These are phyloP conservation scores for Meteorus cinctellus DNA, from an alignment of 2,888 invertebrate genomes.

Conservation along the genomic window DNA sequence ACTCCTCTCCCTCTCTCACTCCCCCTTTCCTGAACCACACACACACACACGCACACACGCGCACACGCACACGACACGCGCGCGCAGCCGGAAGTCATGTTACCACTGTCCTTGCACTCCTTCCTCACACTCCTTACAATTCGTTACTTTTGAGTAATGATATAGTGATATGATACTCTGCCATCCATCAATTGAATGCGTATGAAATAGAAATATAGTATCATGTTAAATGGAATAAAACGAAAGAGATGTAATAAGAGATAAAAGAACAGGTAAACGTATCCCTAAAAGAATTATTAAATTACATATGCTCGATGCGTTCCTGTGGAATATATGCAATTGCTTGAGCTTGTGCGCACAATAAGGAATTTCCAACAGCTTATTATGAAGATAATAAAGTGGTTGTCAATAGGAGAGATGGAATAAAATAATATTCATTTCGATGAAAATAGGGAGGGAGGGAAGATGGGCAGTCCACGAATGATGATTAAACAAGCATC, in stretches of 20 bases:
- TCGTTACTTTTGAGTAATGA: not conserved
- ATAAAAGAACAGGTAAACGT: slow-evolving; percentile 11
- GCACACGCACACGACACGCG: not conserved
- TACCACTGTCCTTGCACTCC: too few species aligned
- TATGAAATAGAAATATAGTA: not conserved
- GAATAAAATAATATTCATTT: slow-evolving; percentile 36
- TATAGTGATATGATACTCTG: slow-evolving; percentile 8
- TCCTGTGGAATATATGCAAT: slow-evolving; percentile 51
- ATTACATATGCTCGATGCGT: slow-evolving; percentile 35
- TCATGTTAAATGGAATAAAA: not conserved
- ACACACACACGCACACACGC: too few species aligned
- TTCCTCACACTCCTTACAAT: not conserved
- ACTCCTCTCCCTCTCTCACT: too few species aligned
- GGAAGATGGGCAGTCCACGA: not conserved
- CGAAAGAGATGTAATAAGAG: slow-evolving; percentile 1
- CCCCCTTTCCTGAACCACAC: too few species aligned
- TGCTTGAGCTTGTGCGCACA: slow-evolving; percentile 55
- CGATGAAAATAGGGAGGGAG: slow-evolving; percentile 5
- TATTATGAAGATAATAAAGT: slow-evolving; percentile 42
- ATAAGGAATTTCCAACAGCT: slow-evolving; percentile 45
- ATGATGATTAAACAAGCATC: slow-evolving; percentile 18
- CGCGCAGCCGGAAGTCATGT: slow-evolving; percentile 34
- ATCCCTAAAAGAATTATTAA: slow-evolving; percentile 12
- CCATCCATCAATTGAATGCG: slow-evolving; percentile 19
- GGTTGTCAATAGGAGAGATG: slow-evolving; percentile 33